Evolutionary conservation across 2,113 vertebrate genomes (phyloP), one percentile per base, ranked within the genome.

Genomic region (Dascyllus trimaculatus): DNA sequence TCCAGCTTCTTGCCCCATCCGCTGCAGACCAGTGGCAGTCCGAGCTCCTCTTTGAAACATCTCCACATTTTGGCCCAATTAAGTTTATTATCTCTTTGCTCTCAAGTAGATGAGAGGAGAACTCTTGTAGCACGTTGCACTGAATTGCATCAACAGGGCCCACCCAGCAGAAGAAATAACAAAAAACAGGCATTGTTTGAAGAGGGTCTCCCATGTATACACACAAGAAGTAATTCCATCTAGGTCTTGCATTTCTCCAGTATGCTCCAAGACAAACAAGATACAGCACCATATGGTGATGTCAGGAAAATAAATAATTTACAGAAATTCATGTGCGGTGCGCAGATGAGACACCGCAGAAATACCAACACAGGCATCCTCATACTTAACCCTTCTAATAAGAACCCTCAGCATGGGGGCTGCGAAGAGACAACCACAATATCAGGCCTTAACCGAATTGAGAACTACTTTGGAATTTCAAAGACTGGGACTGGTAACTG

Each of bases 241-340:
- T 84, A 70, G 82, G 65, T 85, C 88, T 89, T 81, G 85, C 89
- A 85, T 86, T 91, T 87, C 81, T 88, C 64, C 78, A 43, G 73
- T 11, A 71, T 71, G 89, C 89, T 92, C 86, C 86, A 91, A 92
- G 88, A 91, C 91, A 93, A 93, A 93, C 91, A 90, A 84, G 90
- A 85, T 78, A 71, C 89, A 60, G 78, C 89, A 72, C 85, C 93
- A 93, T 93, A 94, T 95, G 93, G 89, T 72, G 82, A 82, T 92
- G 91, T 93, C 92, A 93, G 88, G 82, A 92, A 93, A 93, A 94
- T 93, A 94, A 94, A 95, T 93, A 94, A 92, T 93, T 91, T 86
- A 92, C 73, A 85, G 78, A 85, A 90, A 91, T 85, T 85, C 81
- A 92, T 90, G 89, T 93, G 92, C 71, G 9, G 75, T 74, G 85